Conservation (phyloP, 2,888 invertebrate species). For the Lepetodrilus schrolli region DNA sequence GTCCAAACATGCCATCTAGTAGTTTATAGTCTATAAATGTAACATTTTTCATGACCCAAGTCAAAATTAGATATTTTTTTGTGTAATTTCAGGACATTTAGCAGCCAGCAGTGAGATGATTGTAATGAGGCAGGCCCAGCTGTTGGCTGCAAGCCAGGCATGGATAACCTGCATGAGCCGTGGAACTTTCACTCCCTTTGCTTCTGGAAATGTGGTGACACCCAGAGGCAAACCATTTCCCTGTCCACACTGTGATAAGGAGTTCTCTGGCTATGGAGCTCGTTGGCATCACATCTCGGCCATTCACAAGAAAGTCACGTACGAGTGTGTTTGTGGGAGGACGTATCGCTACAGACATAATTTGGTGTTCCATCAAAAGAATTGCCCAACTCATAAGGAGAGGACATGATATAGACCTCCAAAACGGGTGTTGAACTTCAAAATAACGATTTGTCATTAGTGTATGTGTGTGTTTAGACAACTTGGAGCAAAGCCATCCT, state of each 20-base stretch:
- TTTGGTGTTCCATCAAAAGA: constrained; percentile 7
- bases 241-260: neutral
- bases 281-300: constrained; percentile 6
- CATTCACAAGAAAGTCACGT: constrained; percentile 1
- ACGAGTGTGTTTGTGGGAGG: constrained; percentile 5
- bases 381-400: too few relatives aligned
- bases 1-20: too few relatives aligned
- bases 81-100: neutral
- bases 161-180: too few relatives aligned
- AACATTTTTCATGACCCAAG: too few relatives aligned
- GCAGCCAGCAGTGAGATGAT: neutral
- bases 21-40: too few relatives aligned
- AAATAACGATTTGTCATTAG: too few relatives aligned
- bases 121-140: neutral
- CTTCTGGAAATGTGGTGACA: neutral
- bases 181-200: neutral
- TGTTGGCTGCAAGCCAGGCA: neutral
- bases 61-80: too few relatives aligned
- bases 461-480: too few relatives aligned
- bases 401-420: too few relatives aligned
- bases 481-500: too few relatives aligned
- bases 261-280: neutral
- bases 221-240: neutral
- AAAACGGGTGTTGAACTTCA: too few relatives aligned
- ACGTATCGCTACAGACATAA: constrained; percentile 15